Percentiles rank a stretch among this genome's conserved stretches.
Conservation (phyloP, 2,113 vertebrate species). For the Mirounga angustirostris region DNA sequence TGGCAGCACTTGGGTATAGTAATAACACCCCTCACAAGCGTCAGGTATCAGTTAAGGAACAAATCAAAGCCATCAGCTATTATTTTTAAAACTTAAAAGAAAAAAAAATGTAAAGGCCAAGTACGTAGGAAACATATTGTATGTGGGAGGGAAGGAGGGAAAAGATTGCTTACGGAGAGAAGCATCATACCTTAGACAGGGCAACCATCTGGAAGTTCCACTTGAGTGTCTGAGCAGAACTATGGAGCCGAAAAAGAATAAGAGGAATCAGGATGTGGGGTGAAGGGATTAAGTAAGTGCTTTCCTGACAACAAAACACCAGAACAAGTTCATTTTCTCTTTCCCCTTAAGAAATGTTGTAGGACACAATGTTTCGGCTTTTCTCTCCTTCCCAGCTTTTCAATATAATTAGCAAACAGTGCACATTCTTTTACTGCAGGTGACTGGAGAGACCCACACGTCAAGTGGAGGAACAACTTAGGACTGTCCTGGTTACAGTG, state of each 20-base stretch:
- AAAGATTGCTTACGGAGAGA: constrained; percentile 44
- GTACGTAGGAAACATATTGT: constrained; percentile 23
- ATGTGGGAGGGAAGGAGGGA: not conserved
- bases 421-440: not conserved
- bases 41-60: constrained; percentile 50
- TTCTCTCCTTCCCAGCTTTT: not conserved
- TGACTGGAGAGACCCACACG: not conserved
- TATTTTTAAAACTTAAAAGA: constrained; percentile 27
- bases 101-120: constrained; percentile 21
- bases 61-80: constrained; percentile 46
- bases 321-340: constrained; percentile 11
- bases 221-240: not conserved
- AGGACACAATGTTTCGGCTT: not conserved
- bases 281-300: not conserved
- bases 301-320: constrained; percentile 30
- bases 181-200: not conserved
- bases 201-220: constrained; percentile 54
- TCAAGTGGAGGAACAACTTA: not conserved
- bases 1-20: not conserved
- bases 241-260: not conserved
- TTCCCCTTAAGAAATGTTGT: not conserved
- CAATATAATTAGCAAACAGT: not conserved
- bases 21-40: not conserved
- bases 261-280: not conserved
- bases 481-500: not conserved